Percentiles rank a stretch among this genome's conserved stretches.
Evolutionary conservation across 2,113 vertebrate genomes (phyloP).

Genomic region (Arothron firmamentum): DNA sequence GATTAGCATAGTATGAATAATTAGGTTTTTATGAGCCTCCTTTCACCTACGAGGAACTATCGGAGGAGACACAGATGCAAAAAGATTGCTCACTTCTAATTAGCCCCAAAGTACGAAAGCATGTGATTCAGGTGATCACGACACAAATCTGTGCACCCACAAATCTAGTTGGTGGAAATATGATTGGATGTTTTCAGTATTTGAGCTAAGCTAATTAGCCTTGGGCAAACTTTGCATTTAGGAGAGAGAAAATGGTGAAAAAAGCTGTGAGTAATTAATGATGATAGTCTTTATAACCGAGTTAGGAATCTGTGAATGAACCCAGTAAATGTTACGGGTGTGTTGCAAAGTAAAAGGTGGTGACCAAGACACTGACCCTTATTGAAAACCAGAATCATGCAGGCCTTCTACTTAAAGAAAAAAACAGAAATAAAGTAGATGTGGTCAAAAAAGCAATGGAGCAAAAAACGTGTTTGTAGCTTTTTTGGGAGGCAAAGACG

Average conservation of each 20-base stretch:
- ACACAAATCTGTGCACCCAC: too few species aligned
- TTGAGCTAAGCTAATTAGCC: too few species aligned
- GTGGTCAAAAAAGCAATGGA: constrained; percentile 23
- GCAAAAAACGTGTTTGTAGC: constrained; percentile 66
- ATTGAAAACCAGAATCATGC: constrained; percentile 14
- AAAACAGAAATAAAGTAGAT: constrained; percentile 17
- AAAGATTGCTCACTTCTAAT: too few species aligned
- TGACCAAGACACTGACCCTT: constrained; percentile 25
- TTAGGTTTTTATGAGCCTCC: neutral
- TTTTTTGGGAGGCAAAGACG: constrained; percentile 32
- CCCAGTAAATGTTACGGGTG: constrained; percentile 8
- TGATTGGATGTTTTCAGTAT: too few species aligned
- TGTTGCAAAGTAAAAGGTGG: constrained; percentile 1
- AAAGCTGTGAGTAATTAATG: too few species aligned
- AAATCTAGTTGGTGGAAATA: too few species aligned
- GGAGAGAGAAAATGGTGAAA: too few species aligned
- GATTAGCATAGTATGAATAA: neutral
- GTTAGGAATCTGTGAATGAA: constrained; percentile 1
- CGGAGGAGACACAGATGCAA: too few species aligned
- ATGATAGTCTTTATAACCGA: neutral
- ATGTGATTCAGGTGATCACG: too few species aligned
- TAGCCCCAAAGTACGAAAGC: neutral
- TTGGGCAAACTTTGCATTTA: too few species aligned
- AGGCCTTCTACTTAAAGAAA: constrained; percentile 24
- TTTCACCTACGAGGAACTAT: neutral